Evolutionary conservation across 2,888 invertebrate genomes (phyloP).

Genomic region (Lithophane semibrunnea): DNA sequence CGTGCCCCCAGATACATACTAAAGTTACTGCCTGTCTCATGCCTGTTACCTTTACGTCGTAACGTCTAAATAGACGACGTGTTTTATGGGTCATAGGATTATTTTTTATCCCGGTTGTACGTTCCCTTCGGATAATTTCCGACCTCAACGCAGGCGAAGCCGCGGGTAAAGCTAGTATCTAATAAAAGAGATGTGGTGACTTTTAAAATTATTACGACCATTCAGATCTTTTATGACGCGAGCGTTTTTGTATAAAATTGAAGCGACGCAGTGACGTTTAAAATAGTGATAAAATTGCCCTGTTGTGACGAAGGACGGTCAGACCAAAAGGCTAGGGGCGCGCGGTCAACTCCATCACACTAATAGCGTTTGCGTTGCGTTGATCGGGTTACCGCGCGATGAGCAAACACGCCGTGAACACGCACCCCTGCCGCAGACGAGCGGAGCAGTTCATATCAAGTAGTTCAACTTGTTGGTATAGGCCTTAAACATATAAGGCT

Average conservation of each 20-base stretch:
- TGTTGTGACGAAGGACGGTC: background rate
- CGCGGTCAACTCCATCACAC: slow-evolving; percentile 56
- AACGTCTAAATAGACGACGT: too few relatives aligned
- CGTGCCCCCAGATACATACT: too few relatives aligned
- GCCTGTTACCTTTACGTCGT: too few relatives aligned
- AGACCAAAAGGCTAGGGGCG: slow-evolving; percentile 24
- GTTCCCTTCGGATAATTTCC: too few relatives aligned
- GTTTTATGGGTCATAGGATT: too few relatives aligned
- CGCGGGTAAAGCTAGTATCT: background rate
- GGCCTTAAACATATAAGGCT: background rate
- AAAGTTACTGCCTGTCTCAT: too few relatives aligned
- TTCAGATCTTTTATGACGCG: background rate
- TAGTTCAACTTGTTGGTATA: background rate
- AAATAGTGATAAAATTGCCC: slow-evolving; percentile 23
- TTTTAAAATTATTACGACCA: background rate
- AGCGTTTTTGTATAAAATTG: background rate
- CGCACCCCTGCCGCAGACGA: background rate
- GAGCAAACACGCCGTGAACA: slow-evolving; percentile 5
- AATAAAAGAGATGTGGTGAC: background rate
- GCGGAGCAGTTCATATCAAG: background rate
- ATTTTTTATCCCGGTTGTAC: too few relatives aligned
- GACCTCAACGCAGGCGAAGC: too few relatives aligned
- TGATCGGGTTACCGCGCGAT: slow-evolving; percentile 55
- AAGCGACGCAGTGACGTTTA: background rate
- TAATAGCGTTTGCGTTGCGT: slow-evolving; percentile 61